Evolutionary conservation across 2,797 vertebrate genomes (phyloP).

Genomic region (Platyrinchus mystaceus): DNA sequence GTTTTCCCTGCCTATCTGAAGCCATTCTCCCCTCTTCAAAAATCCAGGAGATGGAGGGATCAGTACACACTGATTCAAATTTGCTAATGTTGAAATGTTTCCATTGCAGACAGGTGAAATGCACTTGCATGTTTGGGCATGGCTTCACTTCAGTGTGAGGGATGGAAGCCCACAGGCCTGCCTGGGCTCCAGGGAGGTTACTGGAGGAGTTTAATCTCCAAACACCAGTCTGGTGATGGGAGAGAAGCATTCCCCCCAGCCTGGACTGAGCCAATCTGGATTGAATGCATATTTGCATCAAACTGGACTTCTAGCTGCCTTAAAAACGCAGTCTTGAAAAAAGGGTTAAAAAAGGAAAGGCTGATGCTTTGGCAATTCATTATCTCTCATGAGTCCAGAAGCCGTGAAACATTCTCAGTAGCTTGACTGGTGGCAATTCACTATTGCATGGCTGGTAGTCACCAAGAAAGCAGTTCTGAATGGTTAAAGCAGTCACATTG

Average conservation of each 20-base stretch:
- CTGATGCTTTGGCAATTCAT: constrained; percentile 11
- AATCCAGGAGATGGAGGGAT: neutral
- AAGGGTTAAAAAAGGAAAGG: constrained; percentile 27
- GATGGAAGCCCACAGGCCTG: constrained; percentile 28
- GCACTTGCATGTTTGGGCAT: neutral
- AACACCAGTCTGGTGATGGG: neutral
- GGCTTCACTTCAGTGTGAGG: neutral
- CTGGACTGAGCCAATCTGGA: neutral
- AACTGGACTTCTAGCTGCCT: constrained; percentile 7
- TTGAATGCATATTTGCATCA: neutral
- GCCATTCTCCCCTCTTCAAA: neutral
- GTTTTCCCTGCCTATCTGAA: neutral
- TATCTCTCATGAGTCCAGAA: neutral
- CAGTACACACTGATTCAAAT: neutral
- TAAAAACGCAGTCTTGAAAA: neutral
- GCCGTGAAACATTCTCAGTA: neutral
- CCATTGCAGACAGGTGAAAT: neutral
- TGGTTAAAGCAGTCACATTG: neutral
- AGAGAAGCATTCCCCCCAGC: neutral
- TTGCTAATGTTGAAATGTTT: neutral
- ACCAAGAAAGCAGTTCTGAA: neutral
- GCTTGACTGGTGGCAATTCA: neutral
- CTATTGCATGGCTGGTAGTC: neutral
- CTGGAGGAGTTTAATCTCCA: neutral
- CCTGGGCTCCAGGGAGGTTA: neutral